A percentile compares a stretch with the other conserved stretches of the same genome.
phyloP scores from a whole-genome alignment of 2,888 invertebrate species.

The Eupithecia inturbata region DNA sequence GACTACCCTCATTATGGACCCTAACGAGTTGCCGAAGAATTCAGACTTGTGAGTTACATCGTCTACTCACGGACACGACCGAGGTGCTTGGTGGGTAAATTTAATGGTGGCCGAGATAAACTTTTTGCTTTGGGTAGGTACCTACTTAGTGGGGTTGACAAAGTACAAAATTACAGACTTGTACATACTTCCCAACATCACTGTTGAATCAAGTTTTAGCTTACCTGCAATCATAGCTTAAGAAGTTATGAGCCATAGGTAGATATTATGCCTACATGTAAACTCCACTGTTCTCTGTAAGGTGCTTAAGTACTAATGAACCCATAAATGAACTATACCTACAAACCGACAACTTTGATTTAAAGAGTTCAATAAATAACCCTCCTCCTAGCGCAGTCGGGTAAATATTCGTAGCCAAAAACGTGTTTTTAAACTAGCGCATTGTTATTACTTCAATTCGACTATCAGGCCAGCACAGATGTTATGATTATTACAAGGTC shows the following conservation, averaged over 20 bases:
- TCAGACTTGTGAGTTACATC: conserved; percentile 61
- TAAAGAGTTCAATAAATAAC: not conserved
- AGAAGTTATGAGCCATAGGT: too few relatives aligned
- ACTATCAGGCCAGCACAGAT: not conserved
- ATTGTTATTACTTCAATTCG: not conserved
- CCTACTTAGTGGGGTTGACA: not conserved
- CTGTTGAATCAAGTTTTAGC: too few relatives aligned
- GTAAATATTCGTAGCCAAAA: not conserved
- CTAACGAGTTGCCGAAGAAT: conserved; percentile 68
- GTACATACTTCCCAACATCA: too few relatives aligned
- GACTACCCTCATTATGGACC: conserved; percentile 57
- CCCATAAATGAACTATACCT: not conserved
- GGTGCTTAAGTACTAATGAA: not conserved
- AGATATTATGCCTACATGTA: too few relatives aligned
- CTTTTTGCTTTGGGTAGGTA: not conserved
- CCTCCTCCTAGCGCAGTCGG: too few relatives aligned
- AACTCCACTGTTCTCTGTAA: not conserved
- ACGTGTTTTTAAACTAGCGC: not conserved
- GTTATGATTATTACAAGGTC: conserved; percentile 5
- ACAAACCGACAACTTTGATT: not conserved
- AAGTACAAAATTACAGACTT: not conserved
- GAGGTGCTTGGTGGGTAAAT: conserved; percentile 17
- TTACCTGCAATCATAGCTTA: too few relatives aligned
- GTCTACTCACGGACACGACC: conserved; percentile 62
- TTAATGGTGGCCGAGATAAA: not conserved